Percentiles rank a stretch among this genome's conserved stretches.
phyloP scores from a whole-genome alignment of 2,797 vertebrate species.

The Florisuga fusca region DNA sequence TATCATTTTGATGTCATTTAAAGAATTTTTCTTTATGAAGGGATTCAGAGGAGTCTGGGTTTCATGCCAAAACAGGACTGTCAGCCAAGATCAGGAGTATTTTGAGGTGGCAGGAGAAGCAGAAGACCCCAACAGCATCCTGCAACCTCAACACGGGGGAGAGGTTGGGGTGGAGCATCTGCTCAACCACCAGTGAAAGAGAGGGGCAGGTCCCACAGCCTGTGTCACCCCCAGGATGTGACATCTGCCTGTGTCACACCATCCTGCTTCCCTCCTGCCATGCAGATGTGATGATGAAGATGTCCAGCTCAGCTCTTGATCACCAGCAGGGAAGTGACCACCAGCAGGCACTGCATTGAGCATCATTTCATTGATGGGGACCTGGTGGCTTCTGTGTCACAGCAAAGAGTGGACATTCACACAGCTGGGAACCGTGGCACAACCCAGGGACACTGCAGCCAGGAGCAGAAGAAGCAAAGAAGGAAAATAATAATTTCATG shows the following conservation, averaged over 20 bases:
- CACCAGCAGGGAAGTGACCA: neutral
- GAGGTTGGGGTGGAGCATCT: neutral
- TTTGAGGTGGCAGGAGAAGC: too few species aligned
- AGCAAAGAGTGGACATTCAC: neutral
- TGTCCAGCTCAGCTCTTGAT: neutral
- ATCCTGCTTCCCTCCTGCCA: neutral
- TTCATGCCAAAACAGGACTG: too few species aligned
- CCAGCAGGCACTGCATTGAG: rapidly evolving
- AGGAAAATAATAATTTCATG: rapidly evolving
- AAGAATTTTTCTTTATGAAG: neutral
- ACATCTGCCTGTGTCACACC: rapidly evolving
- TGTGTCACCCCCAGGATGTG: rapidly evolving
- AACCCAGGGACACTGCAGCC: neutral
- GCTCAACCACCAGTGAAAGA: rapidly evolving
- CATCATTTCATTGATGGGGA: neutral
- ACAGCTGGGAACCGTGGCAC: rapidly evolving
- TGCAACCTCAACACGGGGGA: neutral
- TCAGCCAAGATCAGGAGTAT: too few species aligned
- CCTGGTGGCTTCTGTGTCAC: neutral
- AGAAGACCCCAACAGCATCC: neutral
- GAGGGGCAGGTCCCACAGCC: neutral
- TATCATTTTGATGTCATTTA: neutral
- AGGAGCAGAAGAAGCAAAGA: rapidly evolving
- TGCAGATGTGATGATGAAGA: neutral
- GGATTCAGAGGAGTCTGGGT: too few species aligned